A percentile compares a stretch with the other conserved stretches of the same genome.
Conservation (phyloP, 2,797 vertebrate species). For the Galago senegalensis region DNA sequence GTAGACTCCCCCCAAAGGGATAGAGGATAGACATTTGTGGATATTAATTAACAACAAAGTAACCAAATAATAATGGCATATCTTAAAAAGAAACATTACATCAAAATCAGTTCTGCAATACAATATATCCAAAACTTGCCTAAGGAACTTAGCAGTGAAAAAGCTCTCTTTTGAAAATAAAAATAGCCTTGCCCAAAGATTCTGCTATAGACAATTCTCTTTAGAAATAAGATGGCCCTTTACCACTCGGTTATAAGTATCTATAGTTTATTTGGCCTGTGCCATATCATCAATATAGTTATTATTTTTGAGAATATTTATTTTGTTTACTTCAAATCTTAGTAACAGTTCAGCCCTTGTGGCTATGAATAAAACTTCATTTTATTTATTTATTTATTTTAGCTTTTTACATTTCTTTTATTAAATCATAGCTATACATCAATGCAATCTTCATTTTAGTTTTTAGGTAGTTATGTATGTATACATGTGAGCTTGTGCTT, state of each 20-base stretch:
- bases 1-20: too few species aligned
- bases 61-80: not conserved
- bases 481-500: not conserved
- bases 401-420: too few species aligned
- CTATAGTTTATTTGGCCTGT: not conserved
- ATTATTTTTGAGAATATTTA: not conserved
- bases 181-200: not conserved
- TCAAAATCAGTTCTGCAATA: not conserved
- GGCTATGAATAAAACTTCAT: not conserved
- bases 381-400: not conserved
- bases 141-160: not conserved
- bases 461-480: not conserved
- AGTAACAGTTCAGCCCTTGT: not conserved
- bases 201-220: not conserved
- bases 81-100: slow-evolving; percentile 5
- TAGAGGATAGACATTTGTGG: not conserved
- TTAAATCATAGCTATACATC: too few species aligned
- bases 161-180: not conserved
- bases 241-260: not conserved
- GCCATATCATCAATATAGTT: not conserved
- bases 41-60: not conserved
- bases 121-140: not conserved
- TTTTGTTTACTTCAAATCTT: not conserved
- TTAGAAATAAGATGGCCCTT: not conserved
- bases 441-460: not conserved